Evolutionary conservation across 2,888 invertebrate species (phyloP).

Genomic region (Drosophila multiciliata): DNA sequence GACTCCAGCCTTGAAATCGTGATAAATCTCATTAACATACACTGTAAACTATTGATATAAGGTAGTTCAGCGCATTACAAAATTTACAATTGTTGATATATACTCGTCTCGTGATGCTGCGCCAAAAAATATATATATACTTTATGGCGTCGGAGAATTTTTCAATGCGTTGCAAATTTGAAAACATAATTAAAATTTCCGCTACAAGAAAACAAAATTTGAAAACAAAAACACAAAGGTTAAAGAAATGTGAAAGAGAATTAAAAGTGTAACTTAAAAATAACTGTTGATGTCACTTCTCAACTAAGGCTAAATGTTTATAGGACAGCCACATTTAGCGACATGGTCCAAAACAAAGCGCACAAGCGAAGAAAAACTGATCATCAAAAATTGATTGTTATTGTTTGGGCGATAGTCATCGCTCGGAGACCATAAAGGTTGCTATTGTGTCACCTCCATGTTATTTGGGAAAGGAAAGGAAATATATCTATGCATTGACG

Average conservation of each 20-base stretch:
- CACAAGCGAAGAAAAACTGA: not conserved
- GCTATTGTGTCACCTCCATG: constrained; percentile 22
- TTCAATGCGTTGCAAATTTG: not conserved
- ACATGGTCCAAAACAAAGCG: constrained; percentile 1
- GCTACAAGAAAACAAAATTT: not conserved
- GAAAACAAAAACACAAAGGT: not conserved
- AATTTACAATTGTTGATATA: not conserved
- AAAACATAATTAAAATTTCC: not conserved
- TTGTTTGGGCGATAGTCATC: constrained; percentile 37
- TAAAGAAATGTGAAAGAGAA: not conserved
- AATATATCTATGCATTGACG: constrained; percentile 44
- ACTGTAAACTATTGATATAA: not conserved
- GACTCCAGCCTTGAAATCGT: not conserved
- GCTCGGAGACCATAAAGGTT: constrained; percentile 32
- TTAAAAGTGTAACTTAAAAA: not conserved
- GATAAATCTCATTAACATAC: not conserved
- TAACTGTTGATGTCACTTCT: constrained; percentile 3
- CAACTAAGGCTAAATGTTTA: not conserved
- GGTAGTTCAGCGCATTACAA: not conserved
- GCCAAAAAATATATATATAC: not conserved
- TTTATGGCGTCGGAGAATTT: not conserved
- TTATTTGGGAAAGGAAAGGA: constrained; percentile 36
- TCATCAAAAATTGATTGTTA: constrained; percentile 3
- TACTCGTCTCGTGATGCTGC: not conserved
- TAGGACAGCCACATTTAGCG: not conserved